These are phyloP conservation scores for Autographa pulchrina DNA, from an alignment of 2,888 invertebrate species.

Conservation along the genomic window DNA sequence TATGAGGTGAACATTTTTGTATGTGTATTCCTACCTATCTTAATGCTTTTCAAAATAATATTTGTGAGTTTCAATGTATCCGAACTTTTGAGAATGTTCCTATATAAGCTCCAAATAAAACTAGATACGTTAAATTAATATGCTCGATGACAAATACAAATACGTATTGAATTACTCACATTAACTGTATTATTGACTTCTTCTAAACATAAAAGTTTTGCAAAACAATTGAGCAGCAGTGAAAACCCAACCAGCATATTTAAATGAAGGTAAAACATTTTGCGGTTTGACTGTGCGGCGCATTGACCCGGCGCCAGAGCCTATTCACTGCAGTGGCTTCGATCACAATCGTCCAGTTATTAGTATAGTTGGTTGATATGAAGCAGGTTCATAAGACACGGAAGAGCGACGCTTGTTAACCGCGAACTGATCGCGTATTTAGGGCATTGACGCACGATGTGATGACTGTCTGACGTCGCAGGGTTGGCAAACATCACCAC, in stretches of 20 bases:
- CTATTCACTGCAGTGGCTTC: conserved; percentile 20
- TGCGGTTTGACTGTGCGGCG: conserved; percentile 27
- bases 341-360: conserved; percentile 11
- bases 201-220: background rate
- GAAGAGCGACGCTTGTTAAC: conserved; percentile 49
- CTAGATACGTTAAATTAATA: no score
- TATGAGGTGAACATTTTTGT: no score
- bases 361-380: conserved; percentile 34
- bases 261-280: conserved; percentile 16
- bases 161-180: background rate
- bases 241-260: conserved; percentile 30
- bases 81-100: no score
- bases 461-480: conserved; percentile 37
- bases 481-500: conserved; percentile 31
- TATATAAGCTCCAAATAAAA: no score
- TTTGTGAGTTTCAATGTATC: no score
- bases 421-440: conserved; percentile 65
- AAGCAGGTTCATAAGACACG: conserved; percentile 33
- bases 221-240: conserved; percentile 6
- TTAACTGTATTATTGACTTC: background rate
- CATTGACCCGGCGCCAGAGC: conserved; percentile 22
- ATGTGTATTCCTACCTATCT: background rate
- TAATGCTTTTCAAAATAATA: no score
- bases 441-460: conserved; percentile 73
- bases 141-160: background rate